Percentiles rank a stretch among this genome's conserved stretches.
These are phyloP conservation scores for Pterocles orientalis DNA, from an alignment of 2,113 vertebrate species.

Conservation along the genomic window DNA sequence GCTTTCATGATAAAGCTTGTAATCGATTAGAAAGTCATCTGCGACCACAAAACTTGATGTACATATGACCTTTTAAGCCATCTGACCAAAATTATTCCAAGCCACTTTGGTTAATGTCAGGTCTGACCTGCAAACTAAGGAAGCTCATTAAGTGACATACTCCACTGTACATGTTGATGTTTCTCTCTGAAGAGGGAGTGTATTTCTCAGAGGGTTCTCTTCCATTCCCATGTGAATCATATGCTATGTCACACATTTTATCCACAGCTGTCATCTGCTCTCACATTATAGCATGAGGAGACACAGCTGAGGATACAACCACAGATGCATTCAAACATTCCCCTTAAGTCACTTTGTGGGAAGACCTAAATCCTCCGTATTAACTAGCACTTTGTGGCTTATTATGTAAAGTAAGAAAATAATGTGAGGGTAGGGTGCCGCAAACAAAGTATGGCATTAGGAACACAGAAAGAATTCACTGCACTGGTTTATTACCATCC, in stretches of 20 bases:
- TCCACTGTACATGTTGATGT: not conserved
- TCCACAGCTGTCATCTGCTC: constrained; percentile 1
- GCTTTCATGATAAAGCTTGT: not conserved
- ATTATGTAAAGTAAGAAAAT: not conserved
- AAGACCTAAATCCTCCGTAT: not conserved
- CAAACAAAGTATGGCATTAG: not conserved
- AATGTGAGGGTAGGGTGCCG: not conserved
- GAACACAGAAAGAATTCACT: not conserved
- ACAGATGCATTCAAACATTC: not conserved
- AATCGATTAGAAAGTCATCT: constrained; percentile 33
- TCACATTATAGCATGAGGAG: not conserved
- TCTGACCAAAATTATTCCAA: not conserved
- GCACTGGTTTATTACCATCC: not conserved
- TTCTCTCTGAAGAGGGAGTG: not conserved
- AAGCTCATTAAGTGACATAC: not conserved
- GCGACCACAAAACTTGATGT: constrained; percentile 23
- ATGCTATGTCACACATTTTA: accelerated
- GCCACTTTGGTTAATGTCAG: not conserved
- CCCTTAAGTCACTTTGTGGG: not conserved
- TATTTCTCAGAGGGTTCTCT: not conserved
- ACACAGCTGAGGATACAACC: not conserved
- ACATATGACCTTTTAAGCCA: constrained; percentile 1
- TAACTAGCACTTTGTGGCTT: not conserved
- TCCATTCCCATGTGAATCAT: not conserved
- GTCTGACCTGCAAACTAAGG: constrained; percentile 3